Evolutionary conservation across 1,140 invertebrate genomes (phyloP), one percentile per base, ranked within the genome.

Genomic region (Drosophila repletoides): DNA sequence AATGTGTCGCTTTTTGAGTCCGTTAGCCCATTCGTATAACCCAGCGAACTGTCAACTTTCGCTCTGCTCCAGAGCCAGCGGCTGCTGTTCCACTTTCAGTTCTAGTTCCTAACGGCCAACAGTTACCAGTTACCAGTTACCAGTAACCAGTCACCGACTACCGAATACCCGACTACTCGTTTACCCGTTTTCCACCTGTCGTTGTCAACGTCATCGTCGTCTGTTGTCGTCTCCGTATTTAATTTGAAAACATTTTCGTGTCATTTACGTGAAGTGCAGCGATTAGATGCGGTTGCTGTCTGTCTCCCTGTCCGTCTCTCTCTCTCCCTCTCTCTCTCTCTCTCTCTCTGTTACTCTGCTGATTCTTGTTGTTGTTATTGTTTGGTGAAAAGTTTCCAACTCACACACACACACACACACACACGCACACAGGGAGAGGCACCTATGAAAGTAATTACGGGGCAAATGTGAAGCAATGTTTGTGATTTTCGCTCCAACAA

Each of bases 401-500:
- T 51, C 15, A 36, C 48, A 60, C 33, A 19, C 26, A 53, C 53
- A 48, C 31, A 45, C 51, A 52, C 19, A 26, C 26, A 15, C 5
- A 34, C 5, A 29, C n/a, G n/a, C 14, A 49, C 29, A 51, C 36
- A 22, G 38, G 19, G 46, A n/a, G 7, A 29, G 29, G 36, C 76
- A 81, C 60, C 45, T 73, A 58, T 76, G 55, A 24, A 40, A 69
- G 74, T 83, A 83, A 83, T 83, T 83, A 84, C 74, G 69, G 61
- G 46, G 60, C 70, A 83, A 84, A 83, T 74, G 71, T 67, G 72
- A 70, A 51, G 65, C 72, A 60, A 60, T 63, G 79, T 60, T 75
- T 81, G 76, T 71, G 79, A 83, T 83, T 84, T 83, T 63, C 66
- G 70, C 74, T 77, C 43, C 53, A 81, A 83, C 77, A 83, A 71